A percentile compares a stretch with the other conserved stretches of the same genome.
Conservation (phyloP, 2,888 invertebrate genomes). For the Catocala fraxini region DNA sequence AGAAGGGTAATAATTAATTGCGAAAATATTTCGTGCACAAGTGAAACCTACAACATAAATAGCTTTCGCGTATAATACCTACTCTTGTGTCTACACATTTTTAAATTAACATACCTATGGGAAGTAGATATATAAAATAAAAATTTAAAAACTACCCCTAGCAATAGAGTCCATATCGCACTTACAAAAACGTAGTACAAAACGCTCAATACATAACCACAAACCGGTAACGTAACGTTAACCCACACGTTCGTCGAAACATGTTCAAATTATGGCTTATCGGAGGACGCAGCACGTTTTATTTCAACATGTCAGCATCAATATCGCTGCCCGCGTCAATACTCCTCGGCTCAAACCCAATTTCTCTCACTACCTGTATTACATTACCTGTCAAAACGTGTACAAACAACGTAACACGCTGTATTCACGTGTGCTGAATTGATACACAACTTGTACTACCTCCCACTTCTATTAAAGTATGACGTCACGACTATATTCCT, state of each 20-base stretch:
- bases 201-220: conserved; percentile 1
- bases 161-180: too few relatives aligned
- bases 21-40: too few relatives aligned
- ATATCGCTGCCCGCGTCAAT: conserved; percentile 56
- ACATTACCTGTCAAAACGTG: conserved; percentile 73
- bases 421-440: conserved; percentile 47
- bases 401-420: conserved; percentile 54
- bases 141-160: too few relatives aligned
- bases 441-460: conserved; percentile 19
- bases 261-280: conserved; percentile 44
- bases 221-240: conserved; percentile 5
- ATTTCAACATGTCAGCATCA: conserved; percentile 57
- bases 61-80: too few relatives aligned
- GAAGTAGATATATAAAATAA: too few relatives aligned
- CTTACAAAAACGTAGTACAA: not conserved
- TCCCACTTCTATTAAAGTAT: conserved; percentile 11
- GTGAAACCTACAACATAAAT: too few relatives aligned
- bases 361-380: conserved; percentile 69
- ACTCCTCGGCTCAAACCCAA: conserved; percentile 63
- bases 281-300: conserved; percentile 43
- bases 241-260: conserved; percentile 26
- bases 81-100: too few relatives aligned
- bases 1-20: too few relatives aligned
- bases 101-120: too few relatives aligned
- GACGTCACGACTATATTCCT: too few relatives aligned